phyloP scores from a whole-genome alignment of 2,113 vertebrate genomes.

The Tricholaema leucomelas region DNA sequence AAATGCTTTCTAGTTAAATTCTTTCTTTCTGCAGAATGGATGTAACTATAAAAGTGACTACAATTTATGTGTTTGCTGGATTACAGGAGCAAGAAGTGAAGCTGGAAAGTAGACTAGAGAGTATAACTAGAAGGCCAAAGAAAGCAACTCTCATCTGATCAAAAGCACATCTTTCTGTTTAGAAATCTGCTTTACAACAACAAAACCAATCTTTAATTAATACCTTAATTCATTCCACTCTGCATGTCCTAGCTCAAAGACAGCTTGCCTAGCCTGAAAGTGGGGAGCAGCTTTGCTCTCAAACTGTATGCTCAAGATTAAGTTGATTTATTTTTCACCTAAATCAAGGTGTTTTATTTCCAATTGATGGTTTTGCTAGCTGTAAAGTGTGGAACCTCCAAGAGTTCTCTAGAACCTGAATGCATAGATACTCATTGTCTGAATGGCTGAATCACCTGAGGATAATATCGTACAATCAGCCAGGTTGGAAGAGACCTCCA shows the following conservation, averaged over 20 bases:
- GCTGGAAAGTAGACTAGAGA: neutral
- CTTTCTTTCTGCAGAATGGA: neutral
- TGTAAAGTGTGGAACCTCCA: neutral
- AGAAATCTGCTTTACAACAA: neutral
- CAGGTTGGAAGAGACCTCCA: no score
- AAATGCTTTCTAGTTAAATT: neutral
- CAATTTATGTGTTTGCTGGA: neutral
- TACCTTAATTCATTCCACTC: neutral
- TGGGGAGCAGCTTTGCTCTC: neutral
- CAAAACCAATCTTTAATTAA: neutral
- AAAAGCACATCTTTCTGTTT: neutral
- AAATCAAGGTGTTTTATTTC: neutral
- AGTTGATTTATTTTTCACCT: neutral
- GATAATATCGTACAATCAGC: no score
- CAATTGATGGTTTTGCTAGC: neutral
- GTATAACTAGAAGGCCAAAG: neutral
- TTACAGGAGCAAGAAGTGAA: neutral
- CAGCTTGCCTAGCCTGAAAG: neutral
- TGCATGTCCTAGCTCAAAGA: neutral
- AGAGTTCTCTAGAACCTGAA: neutral
- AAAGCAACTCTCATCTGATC: neutral
- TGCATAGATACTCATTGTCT: neutral
- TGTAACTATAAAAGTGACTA: neutral
- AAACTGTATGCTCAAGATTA: neutral
- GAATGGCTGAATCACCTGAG: no score